A percentile compares a stretch with the other conserved stretches of the same genome.
These are phyloP conservation scores for Helicolenus hilgendorfi DNA, from an alignment of 2,797 vertebrate species.

Conservation along the genomic window DNA sequence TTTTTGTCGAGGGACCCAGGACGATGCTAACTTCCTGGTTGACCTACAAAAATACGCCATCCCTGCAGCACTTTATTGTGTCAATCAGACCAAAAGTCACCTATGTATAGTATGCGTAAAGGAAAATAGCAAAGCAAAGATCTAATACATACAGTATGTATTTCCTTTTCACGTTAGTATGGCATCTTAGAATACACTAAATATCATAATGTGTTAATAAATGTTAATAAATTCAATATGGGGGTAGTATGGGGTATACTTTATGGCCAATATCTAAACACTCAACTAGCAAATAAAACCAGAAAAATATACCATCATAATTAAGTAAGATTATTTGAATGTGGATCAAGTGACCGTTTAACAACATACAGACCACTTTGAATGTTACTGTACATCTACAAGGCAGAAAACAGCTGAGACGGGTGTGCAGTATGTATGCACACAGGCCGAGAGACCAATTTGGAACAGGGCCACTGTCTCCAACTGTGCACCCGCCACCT, in stretches of 20 bases:
- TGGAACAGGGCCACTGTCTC: conserved; percentile 71
- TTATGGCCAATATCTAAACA: background rate
- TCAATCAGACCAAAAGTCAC: background rate
- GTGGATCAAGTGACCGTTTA: background rate
- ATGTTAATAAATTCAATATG: background rate
- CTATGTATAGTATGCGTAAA: background rate
- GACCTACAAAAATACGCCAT: background rate
- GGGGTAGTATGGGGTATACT: background rate
- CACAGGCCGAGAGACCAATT: conserved; percentile 57
- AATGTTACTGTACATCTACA: conserved; percentile 13
- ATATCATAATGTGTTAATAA: background rate
- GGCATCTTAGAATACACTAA: background rate
- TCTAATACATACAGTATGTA: background rate
- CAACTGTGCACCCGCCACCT: conserved; percentile 70
- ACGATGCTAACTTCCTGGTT: too few relatives aligned
- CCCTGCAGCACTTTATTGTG: background rate
- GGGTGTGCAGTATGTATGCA: conserved; percentile 11
- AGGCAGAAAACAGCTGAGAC: conserved; percentile 48
- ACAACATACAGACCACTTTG: background rate
- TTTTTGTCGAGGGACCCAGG: too few relatives aligned
- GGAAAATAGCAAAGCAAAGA: background rate
- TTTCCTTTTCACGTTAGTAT: background rate
- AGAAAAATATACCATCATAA: background rate
- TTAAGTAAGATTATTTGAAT: background rate
- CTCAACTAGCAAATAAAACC: background rate